phyloP scores from a whole-genome alignment of 2,888 invertebrate species.

The Adineta ricciae region DNA sequence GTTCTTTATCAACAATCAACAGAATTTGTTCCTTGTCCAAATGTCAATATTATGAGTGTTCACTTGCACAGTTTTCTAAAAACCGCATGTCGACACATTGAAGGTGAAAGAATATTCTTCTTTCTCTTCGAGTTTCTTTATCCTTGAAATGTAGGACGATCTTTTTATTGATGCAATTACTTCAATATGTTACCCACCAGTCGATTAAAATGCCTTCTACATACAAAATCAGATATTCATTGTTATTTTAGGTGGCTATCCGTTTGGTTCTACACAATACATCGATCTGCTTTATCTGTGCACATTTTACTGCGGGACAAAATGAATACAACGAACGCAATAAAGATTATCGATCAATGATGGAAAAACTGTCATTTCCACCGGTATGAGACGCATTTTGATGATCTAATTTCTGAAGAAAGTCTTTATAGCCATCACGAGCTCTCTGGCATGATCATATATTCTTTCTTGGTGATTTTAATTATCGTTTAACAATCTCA shows the following conservation, averaged over 20 bases:
- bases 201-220: background rate
- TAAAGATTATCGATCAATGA: slow-evolving; percentile 89
- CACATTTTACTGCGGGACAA: slow-evolving; percentile 97
- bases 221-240: background rate
- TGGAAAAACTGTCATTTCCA: slow-evolving; percentile 58
- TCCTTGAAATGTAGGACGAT: no score
- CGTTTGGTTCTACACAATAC: slow-evolving; percentile 80
- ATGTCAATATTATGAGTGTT: no score
- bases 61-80: no score
- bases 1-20: no score
- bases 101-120: no score
- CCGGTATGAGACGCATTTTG: background rate
- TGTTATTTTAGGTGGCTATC: slow-evolving; percentile 57
- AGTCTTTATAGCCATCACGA: background rate
- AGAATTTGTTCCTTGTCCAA: no score
- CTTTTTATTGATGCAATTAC: background rate
- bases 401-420: background rate
- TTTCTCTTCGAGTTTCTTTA: no score
- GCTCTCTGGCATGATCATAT: slow-evolving; percentile 71
- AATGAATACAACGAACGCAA: slow-evolving; percentile 86
- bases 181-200: background rate
- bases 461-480: slow-evolving; percentile 99
- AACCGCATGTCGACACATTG: no score
- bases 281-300: slow-evolving; percentile 91
- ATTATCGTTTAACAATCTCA: slow-evolving; percentile 88